Conservation (phyloP, 2,888 invertebrate species). For the Diarsia brunnea region DNA sequence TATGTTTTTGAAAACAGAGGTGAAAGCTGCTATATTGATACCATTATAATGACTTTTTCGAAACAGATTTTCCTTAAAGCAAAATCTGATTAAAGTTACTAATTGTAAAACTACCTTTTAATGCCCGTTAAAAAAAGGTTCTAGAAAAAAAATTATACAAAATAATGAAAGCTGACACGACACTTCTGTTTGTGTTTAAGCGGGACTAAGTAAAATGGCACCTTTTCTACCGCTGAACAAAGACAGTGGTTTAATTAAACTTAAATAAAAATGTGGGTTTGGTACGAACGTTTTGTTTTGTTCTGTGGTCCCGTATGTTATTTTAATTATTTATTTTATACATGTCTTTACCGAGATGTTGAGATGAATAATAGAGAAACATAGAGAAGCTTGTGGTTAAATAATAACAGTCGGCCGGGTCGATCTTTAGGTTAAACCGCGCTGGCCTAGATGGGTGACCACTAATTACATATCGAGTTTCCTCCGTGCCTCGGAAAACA, state of each 20-base stretch:
- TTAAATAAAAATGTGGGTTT: slow-evolving; percentile 70
- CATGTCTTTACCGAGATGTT: not conserved
- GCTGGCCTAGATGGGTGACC: too few relatives aligned
- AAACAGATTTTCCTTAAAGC: too few relatives aligned
- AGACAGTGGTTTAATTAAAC: slow-evolving; percentile 76
- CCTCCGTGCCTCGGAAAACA: too few relatives aligned
- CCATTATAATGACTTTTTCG: too few relatives aligned
- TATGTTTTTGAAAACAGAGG: too few relatives aligned
- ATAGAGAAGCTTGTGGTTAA: too few relatives aligned
- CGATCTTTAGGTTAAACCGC: too few relatives aligned
- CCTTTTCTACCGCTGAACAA: slow-evolving; percentile 70
- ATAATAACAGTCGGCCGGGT: too few relatives aligned
- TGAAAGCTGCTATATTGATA: too few relatives aligned
- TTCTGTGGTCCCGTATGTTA: slow-evolving; percentile 36
- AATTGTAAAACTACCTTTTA: slow-evolving; percentile 7
- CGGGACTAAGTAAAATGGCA: slow-evolving; percentile 49
- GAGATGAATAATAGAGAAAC: not conserved
- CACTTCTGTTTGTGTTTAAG: slow-evolving; percentile 41
- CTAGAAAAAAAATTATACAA: slow-evolving; percentile 12
- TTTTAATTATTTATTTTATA: not conserved
- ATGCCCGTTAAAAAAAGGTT: not conserved
- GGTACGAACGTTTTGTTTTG: slow-evolving; percentile 4
- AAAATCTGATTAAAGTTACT: too few relatives aligned
- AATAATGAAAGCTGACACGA: slow-evolving; percentile 28
- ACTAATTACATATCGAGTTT: too few relatives aligned